Evolutionary conservation across 2,113 vertebrate genomes (phyloP), one percentile per base, ranked within the genome.

Genomic region (Chamaetylas fuelleborni): DNA sequence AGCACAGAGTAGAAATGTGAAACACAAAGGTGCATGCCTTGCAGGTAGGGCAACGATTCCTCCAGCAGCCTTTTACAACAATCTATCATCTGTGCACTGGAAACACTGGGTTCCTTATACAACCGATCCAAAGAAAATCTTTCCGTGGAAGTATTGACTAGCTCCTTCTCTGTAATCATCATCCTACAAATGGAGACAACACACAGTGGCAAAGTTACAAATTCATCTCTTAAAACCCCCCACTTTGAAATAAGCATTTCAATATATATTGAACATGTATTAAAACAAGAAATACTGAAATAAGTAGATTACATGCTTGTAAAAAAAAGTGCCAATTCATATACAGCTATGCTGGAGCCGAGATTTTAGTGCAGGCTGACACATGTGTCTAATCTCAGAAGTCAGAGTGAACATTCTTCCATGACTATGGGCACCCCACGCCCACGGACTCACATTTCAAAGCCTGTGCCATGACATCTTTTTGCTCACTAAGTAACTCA

Each of bases 1-100:
- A 99, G 98, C 48, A 99, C 99, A 0, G 99, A 99, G 97, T 99
- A 99, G 94, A 99, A 99, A 64, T 99, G 98, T 0, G 99, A 99
- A 15, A 99, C 57, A 7, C 98, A 98, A 17, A 99, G 95, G 72
- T 98, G 98, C 96, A 99, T 98, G 51, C 99, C 99, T 42, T 98
- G 98, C 26, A 99, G 90, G 36, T 98, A 98, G 0, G 98, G 98
- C 47, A 97, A 53, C 0, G 97, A 97, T 38, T 98, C 98, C 53
- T 98, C 97, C n/a, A 99, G 87, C 62, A 99, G 98, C 15, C 98
- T 95, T 40, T 86, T 97, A 65, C 99, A 99, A 66, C 99, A 99
- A 31, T 91, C 94, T 77, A 98, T 98, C 99, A 99, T 99, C 83
- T 99, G 99, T 14, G 67, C 93, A 33, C 98, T 98, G 72, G 98